Base-by-base conservation (phyloP, 2,888 invertebrate genomes). In the Zhuqinia jingwanae region DNA sequence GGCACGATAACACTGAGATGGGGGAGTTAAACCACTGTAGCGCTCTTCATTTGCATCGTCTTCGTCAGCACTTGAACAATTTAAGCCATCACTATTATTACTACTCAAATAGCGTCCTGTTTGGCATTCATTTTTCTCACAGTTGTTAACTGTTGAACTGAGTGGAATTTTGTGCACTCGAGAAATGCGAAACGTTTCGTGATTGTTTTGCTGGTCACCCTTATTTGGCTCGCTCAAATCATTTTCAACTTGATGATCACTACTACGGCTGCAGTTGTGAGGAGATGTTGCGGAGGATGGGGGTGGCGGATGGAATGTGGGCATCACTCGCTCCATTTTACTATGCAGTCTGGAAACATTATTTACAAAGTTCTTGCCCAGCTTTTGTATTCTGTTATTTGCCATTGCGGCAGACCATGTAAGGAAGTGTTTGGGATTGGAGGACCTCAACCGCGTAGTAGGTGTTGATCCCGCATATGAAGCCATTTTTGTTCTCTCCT, bases 401-500 rank as follows among this genome's bases (percentile, higher is more conserved):
- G 90, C 90, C 36, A 89, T 89, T 17, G 89, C 82, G 10, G 90
- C 90, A 11, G 90, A 90, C 90, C 90, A 90, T 22, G 90, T 90
- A 22, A 90, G 85, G 85, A 90, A 90, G 65, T 90, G 90, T 47
- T 90, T 90, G 6, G 90, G 87, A 75, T 87, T 90, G 50, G 87
- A n/a, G n/a, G n/a, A 53, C 45, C 89, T 85, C 50, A 53, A 20
- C 0, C 88, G 63, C 20, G 82, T 45, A 73, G 88, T 73, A 50
- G 88, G 83, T 68, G 87, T 87, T 45, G 88, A 70, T 50, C 83
- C 86, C 20, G 78, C 79, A 73, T 85, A 83, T 2, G 88, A 58
- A 56, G 88, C 84, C 89, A 89, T 88, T 85, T 89, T 89, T 15
- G 84, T 97, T 92, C 97, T 93, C 93, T 97, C 96, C 93, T 97